phyloP scores from a whole-genome alignment of 2,113 vertebrate genomes.

The Gadus macrocephalus region DNA sequence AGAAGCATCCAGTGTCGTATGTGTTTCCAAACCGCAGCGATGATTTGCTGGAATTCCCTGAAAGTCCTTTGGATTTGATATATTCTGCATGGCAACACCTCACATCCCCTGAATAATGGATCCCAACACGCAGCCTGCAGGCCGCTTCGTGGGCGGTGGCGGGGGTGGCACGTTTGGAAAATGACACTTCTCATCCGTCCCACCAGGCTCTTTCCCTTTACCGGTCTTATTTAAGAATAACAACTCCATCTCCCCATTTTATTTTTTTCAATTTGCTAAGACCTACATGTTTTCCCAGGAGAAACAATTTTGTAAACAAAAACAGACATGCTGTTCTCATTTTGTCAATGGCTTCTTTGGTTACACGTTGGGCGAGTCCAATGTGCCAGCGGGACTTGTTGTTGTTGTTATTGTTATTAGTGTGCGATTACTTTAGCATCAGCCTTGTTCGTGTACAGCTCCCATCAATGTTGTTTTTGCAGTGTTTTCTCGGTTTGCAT shows the following conservation, averaged over 20 bases:
- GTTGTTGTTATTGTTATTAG: too few relatives aligned
- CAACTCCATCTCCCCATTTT: slow-evolving; percentile 13
- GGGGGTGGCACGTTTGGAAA: background rate
- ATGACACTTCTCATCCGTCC: background rate
- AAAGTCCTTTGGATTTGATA: too few relatives aligned
- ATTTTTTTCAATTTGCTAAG: slow-evolving; percentile 8
- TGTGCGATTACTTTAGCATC: too few relatives aligned
- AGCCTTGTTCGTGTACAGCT: background rate
- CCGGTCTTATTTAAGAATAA: slow-evolving; percentile 65
- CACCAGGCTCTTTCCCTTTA: slow-evolving; percentile 74
- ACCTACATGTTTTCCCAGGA: slow-evolving; percentile 47
- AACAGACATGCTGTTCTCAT: slow-evolving; percentile 77
- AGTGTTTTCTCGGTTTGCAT: background rate
- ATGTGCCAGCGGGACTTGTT: too few relatives aligned
- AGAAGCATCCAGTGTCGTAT: too few relatives aligned
- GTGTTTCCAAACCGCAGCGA: too few relatives aligned
- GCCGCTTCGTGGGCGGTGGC: too few relatives aligned
- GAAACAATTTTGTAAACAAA: slow-evolving; percentile 42
- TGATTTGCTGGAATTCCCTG: too few relatives aligned
- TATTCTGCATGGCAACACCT: too few relatives aligned
- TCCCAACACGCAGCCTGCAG: too few relatives aligned
- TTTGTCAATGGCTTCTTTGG: slow-evolving; percentile 68
- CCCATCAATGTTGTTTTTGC: background rate
- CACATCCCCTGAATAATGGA: too few relatives aligned
- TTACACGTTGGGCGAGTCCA: too few relatives aligned